phyloP scores from a whole-genome alignment of 2,113 vertebrate genomes.

The Manacus vitellinus region DNA sequence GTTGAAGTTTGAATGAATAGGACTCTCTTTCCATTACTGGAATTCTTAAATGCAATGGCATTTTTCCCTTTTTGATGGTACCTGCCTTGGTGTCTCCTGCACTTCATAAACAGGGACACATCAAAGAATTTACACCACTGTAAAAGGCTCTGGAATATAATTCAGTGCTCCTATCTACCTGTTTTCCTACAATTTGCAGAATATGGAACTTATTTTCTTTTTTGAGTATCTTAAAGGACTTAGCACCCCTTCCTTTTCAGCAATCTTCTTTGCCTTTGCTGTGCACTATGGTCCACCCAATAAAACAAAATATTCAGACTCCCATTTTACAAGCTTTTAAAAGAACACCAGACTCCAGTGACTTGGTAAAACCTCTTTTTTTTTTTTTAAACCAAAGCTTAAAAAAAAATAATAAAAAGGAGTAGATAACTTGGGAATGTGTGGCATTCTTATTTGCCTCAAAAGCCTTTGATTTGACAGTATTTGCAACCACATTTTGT shows the following conservation, averaged over 20 bases:
- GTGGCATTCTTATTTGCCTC: conserved; percentile 28
- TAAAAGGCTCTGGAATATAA: conserved; percentile 20
- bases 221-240: conserved; percentile 23
- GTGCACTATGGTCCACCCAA: conserved; percentile 23
- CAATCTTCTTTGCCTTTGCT: conserved; percentile 51
- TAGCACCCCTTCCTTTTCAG: conserved; percentile 31
- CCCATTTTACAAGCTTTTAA: conserved; percentile 60
- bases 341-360: conserved; percentile 46
- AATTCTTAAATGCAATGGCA: not conserved
- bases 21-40: not conserved
- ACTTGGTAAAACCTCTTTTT: conserved; percentile 26
- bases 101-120: conserved; percentile 30
- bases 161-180: not conserved
- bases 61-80: conserved; percentile 16
- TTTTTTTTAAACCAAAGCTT: conserved; percentile 22
- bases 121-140: conserved; percentile 51
- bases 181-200: conserved; percentile 13
- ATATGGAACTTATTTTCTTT: conserved; percentile 45
- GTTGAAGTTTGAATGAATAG: not conserved
- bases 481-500: conserved; percentile 8
- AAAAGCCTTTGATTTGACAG: conserved; percentile 54
- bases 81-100: conserved; percentile 32
- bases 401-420: not conserved
- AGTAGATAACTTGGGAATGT: conserved; percentile 56
- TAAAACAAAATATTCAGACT: conserved; percentile 72